These are phyloP conservation scores for Calyptommatus sinebrachiatus DNA, from an alignment of 2,113 vertebrate species.

Conservation along the genomic window DNA sequence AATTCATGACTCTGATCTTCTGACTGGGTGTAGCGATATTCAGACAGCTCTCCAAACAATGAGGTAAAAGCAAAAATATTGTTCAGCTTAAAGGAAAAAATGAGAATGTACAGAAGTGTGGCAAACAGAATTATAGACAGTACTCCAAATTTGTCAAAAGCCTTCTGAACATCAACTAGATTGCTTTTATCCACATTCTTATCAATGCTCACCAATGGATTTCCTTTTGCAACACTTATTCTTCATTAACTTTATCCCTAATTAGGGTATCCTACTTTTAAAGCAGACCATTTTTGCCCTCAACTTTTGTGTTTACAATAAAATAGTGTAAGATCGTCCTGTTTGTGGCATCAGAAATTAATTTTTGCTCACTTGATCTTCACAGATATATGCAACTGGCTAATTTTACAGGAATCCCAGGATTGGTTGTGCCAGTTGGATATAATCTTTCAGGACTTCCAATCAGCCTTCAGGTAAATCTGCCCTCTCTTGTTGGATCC, in stretches of 20 bases:
- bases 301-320: no score
- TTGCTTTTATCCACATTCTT: no score
- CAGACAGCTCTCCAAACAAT: conserved; percentile 27
- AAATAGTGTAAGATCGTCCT: no score
- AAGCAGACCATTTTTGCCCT: no score
- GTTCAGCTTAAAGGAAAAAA: background rate
- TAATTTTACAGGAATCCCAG: conserved; percentile 68
- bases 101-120: no score
- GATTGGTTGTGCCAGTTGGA: conserved; percentile 62
- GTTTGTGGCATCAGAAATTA: no score
- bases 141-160: no score
- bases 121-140: no score
- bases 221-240: no score
- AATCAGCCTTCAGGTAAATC: conserved; percentile 55
- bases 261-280: background rate
- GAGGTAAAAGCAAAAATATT: conserved; percentile 47
- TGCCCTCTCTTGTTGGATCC: background rate
- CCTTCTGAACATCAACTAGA: no score
- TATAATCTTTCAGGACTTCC: conserved; percentile 63
- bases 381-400: conserved; percentile 65
- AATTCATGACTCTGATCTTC: conserved; percentile 56
- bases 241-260: background rate
- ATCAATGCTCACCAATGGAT: no score
- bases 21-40: conserved; percentile 39
- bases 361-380: background rate